These are phyloP conservation scores for Lutraria lutraria DNA, from an alignment of 2,888 invertebrate genomes.

Conservation along the genomic window DNA sequence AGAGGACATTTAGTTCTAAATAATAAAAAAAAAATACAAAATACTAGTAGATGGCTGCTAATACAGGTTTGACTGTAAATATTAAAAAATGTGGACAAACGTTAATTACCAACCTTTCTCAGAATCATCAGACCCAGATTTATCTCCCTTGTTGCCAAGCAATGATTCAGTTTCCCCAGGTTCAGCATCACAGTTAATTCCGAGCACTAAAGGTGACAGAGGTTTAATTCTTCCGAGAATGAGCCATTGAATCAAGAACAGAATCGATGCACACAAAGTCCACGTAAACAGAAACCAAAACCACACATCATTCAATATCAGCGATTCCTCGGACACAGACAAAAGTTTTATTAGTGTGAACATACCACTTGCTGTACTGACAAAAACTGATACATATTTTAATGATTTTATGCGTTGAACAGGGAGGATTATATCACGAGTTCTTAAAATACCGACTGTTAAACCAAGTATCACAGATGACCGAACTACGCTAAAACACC, in stretches of 20 bases:
- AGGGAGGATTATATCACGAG: conserved; percentile 50
- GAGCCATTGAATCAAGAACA: conserved; percentile 67
- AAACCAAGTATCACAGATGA: conserved; percentile 70
- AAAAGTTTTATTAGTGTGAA: conserved; percentile 76
- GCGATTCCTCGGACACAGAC: conserved; percentile 69
- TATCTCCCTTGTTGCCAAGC: conserved; percentile 35
- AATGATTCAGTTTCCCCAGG: conserved; percentile 64
- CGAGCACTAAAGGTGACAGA: conserved; percentile 4
- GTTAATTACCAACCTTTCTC: neutral
- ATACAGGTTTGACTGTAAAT: neutral
- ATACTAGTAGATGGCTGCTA: no score
- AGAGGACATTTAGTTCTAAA: no score
- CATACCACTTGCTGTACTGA: conserved; percentile 64
- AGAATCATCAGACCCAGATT: neutral
- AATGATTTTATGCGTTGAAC: conserved; percentile 62
- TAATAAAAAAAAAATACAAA: no score
- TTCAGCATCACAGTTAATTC: conserved; percentile 41
- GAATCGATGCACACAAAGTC: conserved; percentile 65
- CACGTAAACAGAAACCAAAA: conserved; percentile 77
- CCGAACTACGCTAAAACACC: conserved; percentile 72
- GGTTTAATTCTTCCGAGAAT: conserved; percentile 60
- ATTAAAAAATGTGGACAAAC: neutral
- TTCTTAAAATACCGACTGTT: conserved; percentile 66
- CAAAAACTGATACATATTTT: conserved; percentile 39
- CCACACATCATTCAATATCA: conserved; percentile 69